A percentile compares a stretch with the other conserved stretches of the same genome.
These are phyloP conservation scores for Leptobrachium ailaonicum DNA, from an alignment of 2,113 vertebrate genomes.

Conservation along the genomic window DNA sequence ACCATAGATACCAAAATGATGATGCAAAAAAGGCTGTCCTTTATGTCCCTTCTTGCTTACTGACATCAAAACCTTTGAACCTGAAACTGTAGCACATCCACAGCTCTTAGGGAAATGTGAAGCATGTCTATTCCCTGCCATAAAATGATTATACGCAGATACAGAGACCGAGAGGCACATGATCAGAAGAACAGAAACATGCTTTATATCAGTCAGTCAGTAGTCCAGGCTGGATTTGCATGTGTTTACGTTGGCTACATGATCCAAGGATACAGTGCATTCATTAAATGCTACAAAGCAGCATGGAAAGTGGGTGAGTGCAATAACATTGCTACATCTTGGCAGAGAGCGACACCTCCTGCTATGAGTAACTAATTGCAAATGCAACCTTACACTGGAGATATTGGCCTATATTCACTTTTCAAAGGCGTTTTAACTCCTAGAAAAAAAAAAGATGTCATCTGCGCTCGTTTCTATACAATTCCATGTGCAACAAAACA, in stretches of 20 bases:
- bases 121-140: neutral
- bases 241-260: constrained; percentile 1
- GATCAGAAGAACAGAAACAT: neutral
- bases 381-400: no score
- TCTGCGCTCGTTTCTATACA: no score
- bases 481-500: no score
- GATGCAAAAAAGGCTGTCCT: constrained; percentile 9
- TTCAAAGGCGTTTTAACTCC: no score
- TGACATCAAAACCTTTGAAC: constrained; percentile 26
- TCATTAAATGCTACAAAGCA: constrained; percentile 7
- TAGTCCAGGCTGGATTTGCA: constrained; percentile 1
- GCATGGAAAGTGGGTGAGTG: neutral
- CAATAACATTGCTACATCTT: neutral
- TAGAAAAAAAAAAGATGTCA: no score
- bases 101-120: neutral
- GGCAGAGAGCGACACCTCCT: constrained; percentile 28
- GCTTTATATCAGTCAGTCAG: neutral
- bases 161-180: neutral
- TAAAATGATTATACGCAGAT: neutral
- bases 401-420: no score
- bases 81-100: constrained; percentile 6
- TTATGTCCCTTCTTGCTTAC: neutral
- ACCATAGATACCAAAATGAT: constrained; percentile 15
- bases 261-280: neutral
- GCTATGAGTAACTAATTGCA: neutral